Conservation (phyloP, 2,113 vertebrate species). For the Theristicus caerulescens region DNA sequence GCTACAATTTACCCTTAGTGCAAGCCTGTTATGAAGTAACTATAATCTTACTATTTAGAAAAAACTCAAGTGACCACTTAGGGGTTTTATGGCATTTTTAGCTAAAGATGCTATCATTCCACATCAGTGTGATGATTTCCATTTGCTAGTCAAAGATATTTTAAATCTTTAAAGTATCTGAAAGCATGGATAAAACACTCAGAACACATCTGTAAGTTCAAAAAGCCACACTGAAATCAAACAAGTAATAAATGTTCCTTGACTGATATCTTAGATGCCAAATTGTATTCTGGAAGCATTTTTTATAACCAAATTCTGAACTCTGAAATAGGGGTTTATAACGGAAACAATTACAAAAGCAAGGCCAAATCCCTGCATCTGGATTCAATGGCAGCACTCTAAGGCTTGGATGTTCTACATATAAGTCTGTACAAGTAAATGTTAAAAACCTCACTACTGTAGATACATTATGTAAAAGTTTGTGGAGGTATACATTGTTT, state of each 20-base stretch:
- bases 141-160: not conserved
- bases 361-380: constrained; percentile 25
- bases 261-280: not conserved
- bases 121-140: not conserved
- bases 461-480: not conserved
- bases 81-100: not conserved
- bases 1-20: not conserved
- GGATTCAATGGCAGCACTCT: not conserved
- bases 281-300: constrained; percentile 6
- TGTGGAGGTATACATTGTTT: not conserved
- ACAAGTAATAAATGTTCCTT: not conserved
- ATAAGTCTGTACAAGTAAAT: not conserved
- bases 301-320: constrained; percentile 32
- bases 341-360: constrained; percentile 18
- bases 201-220: constrained; percentile 6
- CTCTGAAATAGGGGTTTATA: constrained; percentile 7
- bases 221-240: not conserved
- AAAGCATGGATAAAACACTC: not conserved
- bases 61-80: not conserved
- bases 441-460: not conserved
- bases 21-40: not conserved
- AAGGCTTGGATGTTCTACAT: not conserved
- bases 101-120: not conserved
- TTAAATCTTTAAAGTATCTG: not conserved
- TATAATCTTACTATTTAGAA: not conserved